phyloP scores from a whole-genome alignment of 2,888 invertebrate species.

The Drosophila percnosoma region DNA sequence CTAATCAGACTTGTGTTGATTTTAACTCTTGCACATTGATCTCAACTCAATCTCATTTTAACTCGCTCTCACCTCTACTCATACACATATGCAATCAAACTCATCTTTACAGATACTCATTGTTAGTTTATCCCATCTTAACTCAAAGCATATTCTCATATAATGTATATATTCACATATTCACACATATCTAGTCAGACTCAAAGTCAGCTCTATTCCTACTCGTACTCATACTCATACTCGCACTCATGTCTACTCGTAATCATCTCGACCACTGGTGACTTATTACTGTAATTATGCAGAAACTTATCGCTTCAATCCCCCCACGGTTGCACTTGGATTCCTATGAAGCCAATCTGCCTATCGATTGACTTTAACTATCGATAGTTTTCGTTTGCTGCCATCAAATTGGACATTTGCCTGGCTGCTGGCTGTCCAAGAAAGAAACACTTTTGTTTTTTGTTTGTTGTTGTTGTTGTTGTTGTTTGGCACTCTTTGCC shows the following conservation, averaged over 20 bases:
- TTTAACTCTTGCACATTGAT: background rate
- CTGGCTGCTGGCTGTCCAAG: constrained; percentile 44
- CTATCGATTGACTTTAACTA: background rate
- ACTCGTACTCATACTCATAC: background rate
- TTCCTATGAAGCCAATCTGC: background rate
- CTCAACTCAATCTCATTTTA: background rate
- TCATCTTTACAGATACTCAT: background rate
- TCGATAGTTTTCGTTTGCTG: constrained; percentile 7
- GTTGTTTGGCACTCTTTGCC: background rate
- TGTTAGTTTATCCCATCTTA: background rate
- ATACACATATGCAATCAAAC: background rate
- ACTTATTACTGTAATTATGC: background rate
- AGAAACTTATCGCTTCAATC: background rate
- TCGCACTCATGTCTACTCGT: background rate
- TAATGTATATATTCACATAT: background rate
- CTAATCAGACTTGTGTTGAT: background rate
- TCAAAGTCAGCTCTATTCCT: background rate
- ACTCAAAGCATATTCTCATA: background rate
- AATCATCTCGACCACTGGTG: background rate
- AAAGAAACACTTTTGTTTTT: background rate
- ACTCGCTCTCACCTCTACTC: background rate
- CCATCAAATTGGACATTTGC: constrained; percentile 28
- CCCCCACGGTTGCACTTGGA: background rate
- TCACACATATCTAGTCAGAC: background rate
- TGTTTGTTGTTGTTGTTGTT: background rate